Base-by-base conservation (phyloP, 2,113 vertebrate genomes). In the Bos javanicus region DNA sequence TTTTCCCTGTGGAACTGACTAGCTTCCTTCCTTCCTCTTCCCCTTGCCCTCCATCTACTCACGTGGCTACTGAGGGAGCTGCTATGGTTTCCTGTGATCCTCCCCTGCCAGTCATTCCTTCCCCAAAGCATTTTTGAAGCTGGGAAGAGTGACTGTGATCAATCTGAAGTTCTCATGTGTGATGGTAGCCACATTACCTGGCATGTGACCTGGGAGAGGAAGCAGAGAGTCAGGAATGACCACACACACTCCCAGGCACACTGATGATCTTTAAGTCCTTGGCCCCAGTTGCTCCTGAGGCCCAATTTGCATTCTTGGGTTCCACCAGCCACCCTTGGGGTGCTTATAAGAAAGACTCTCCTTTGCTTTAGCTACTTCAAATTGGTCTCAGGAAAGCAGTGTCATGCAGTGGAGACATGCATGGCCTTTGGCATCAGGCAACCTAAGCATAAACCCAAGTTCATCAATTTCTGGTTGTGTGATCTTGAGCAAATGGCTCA, bases 361-460 rank as follows among this genome's bases (percentile, higher is more conserved):
- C 30, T 91, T 78, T 81, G 39, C 43, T 43, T 91, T 67, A 64
- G 28, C 39, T 48, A 50, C 48, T 64, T 91, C 17, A 43, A 2
- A 28, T 16, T 46, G 30, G 19, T 46, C 80, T 64, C 46, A 78
- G 84, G 56, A 91, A 92, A 78, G 16, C 10, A 52, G 11, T 0
- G 3, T 9, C 3, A 0, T 1, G 19, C 8, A 26, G 7, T 6
- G 19, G 33, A 43, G 6, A 46, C 4, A 15, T 15, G 6, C 26
- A 67, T 0, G 0, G n/a, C 26, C 26, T 84, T 87, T 59, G 13
- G 19, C 48, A 21, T 54, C 52, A 17, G 19, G 64, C 1, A 16
- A 19, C 83, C 64, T 28, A 33, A 76, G 23, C 19, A 88, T 67
- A 54, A 46, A 15, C 71, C 28, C 33, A 50, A 83, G 8, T 50